A percentile compares a stretch with the other conserved stretches of the same genome.
Evolutionary conservation across 2,113 vertebrate genomes (phyloP).

Genomic region (Tretioscincus oriximinensis): DNA sequence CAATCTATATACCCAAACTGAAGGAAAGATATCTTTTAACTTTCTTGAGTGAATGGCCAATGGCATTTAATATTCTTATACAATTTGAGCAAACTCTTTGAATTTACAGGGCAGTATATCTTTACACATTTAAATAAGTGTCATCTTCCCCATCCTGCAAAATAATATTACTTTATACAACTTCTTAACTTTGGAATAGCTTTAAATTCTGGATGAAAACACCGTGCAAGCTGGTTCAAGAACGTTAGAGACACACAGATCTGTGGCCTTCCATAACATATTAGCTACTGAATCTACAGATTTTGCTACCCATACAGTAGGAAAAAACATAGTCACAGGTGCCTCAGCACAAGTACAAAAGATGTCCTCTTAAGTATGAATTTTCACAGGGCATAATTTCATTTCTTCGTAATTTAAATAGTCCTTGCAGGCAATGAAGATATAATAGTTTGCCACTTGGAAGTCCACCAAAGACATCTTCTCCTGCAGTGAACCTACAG

Average conservation of each 20-base stretch:
- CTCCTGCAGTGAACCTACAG: not conserved
- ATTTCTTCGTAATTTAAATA: constrained; percentile 25
- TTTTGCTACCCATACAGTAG: not conserved
- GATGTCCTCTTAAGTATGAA: not conserved
- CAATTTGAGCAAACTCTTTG: not conserved
- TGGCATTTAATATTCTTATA: not conserved
- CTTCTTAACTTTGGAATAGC: not conserved
- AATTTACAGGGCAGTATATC: not conserved
- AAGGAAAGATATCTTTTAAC: not conserved
- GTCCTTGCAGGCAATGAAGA: constrained; percentile 40
- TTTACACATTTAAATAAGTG: not conserved
- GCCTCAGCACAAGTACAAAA: not conserved
- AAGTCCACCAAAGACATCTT: constrained; percentile 19
- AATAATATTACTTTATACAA: not conserved
- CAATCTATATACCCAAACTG: not conserved
- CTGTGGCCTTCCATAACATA: not conserved
- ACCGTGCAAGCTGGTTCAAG: not conserved
- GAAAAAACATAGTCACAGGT: not conserved
- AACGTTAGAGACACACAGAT: not conserved
- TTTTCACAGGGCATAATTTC: constrained; percentile 4
- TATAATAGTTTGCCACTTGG: constrained; percentile 20
- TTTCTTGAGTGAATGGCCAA: not conserved
- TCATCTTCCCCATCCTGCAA: no score
- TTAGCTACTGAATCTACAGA: not conserved
- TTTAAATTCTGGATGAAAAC: not conserved